Base-by-base conservation (phyloP, 2,113 vertebrate species). In the Edolisoma coerulescens region DNA sequence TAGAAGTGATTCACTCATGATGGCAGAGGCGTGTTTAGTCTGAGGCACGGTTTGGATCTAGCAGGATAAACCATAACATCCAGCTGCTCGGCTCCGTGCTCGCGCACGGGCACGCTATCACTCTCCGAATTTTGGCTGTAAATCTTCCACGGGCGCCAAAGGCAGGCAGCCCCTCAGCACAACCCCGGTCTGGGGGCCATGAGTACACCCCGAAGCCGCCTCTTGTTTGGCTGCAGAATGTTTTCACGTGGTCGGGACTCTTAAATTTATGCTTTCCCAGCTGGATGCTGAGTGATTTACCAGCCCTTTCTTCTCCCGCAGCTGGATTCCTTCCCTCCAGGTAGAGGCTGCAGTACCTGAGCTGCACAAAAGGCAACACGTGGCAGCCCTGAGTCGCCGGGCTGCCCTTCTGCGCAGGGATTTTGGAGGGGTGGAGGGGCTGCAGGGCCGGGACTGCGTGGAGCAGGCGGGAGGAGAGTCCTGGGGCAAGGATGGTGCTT, bases 11-110 rank as follows among this genome's bases (percentile, higher is more conserved):
- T 94, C 96, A 94, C 42, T 26, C 59, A 65, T 8, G 61, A 90
- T 65, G 71, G 83, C 63, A 77, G 79, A 93, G 90, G 79, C 33
- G 24, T 78, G 90, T 90, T 95, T 91, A 96, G 94, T 77, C 92
- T 93, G 9, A 94, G 21, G 18, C 56, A 65, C 0, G 4, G 35
- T 68, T 95, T 76, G 75, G 61, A 89, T 60, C 30, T 3, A 44
- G 52, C 76, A 73, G 75, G 52, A 77, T 53, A 92, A 94, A 90
- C 68, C 90, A 35, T 6, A 71, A 45, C 70, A 88, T 35, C 52
- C 82, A 83, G 70, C 86, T 90, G 83, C 83, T 81, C 5, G 0
- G 24, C 67, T 57, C 80, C 0, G 2, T 0, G 6, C 57, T 63
- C 1, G 0, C 47, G 30, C 78, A 56, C 56, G 61, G 69, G 52